phyloP scores from a whole-genome alignment of 2,113 vertebrate genomes.

The Elephantulus edwardii region DNA sequence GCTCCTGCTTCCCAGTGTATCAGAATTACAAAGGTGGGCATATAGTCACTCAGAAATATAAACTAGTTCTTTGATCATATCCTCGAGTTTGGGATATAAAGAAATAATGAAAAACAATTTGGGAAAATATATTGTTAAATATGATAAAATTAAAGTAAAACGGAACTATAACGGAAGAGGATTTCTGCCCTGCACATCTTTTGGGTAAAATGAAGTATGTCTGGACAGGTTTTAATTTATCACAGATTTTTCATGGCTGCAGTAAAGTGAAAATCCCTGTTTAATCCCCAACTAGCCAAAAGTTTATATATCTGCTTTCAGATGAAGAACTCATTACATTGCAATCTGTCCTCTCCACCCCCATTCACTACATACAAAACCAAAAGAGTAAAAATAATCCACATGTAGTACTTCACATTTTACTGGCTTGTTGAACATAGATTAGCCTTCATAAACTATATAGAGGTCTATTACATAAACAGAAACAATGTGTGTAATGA shows the following conservation, averaged over 20 bases:
- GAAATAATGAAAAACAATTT: constrained; percentile 51
- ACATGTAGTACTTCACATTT: not conserved
- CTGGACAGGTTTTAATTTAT: not conserved
- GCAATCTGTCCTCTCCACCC: not conserved
- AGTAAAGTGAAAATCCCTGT: not conserved
- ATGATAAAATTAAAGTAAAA: not conserved
- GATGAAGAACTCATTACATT: constrained; percentile 6
- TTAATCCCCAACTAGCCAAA: not conserved
- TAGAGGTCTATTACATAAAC: not conserved
- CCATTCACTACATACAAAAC: not conserved
- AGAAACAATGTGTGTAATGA: not conserved
- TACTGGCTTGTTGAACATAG: not conserved
- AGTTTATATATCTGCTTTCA: constrained; percentile 14
- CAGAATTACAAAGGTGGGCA: not conserved
- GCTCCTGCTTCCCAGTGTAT: not conserved
- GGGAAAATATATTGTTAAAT: not conserved
- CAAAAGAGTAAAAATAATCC: not conserved
- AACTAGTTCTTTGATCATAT: constrained; percentile 3
- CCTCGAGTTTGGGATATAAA: not conserved
- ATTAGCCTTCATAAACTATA: not conserved
- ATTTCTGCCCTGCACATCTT: not conserved
- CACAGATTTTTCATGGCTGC: not conserved
- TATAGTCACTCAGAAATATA: not conserved
- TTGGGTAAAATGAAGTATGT: not conserved
- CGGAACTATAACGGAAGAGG: not conserved